Evolutionary conservation across 2,888 invertebrate genomes (phyloP).

Genomic region (Prenolepis imparis): DNA sequence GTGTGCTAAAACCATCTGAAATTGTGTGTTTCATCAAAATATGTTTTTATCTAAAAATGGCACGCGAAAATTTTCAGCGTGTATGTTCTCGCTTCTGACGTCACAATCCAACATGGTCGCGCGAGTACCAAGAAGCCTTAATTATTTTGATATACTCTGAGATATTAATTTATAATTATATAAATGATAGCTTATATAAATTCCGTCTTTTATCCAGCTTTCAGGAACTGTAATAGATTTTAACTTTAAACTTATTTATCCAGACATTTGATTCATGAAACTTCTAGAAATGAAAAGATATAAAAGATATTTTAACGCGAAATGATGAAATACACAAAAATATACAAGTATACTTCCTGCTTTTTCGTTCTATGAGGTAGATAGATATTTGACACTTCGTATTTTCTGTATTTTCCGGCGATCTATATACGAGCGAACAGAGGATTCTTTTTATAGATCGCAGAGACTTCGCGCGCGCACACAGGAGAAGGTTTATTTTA

Average conservation of each 20-base stretch:
- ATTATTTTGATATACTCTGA: neutral
- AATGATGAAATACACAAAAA: neutral
- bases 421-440: constrained; percentile 30
- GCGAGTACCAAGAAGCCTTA: too few species aligned
- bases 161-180: neutral
- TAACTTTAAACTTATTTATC: neutral
- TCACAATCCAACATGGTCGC: too few species aligned
- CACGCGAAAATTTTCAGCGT: too few species aligned
- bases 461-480: constrained; percentile 52
- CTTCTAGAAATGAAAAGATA: neutral
- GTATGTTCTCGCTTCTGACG: too few species aligned
- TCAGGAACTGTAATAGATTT: neutral
- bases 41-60: too few species aligned
- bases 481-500: constrained; percentile 69
- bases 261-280: neutral
- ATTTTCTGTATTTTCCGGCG: constrained; percentile 64
- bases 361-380: too few species aligned
- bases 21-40: too few species aligned
- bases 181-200: neutral
- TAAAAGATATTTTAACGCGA: neutral
- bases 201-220: neutral
- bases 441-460: constrained; percentile 60
- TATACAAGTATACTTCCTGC: neutral
- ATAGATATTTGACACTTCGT: constrained; percentile 65
- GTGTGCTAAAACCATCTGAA: too few species aligned